Conservation (phyloP, 1,140 invertebrate species). For the Drosophila grimshawi region DNA sequence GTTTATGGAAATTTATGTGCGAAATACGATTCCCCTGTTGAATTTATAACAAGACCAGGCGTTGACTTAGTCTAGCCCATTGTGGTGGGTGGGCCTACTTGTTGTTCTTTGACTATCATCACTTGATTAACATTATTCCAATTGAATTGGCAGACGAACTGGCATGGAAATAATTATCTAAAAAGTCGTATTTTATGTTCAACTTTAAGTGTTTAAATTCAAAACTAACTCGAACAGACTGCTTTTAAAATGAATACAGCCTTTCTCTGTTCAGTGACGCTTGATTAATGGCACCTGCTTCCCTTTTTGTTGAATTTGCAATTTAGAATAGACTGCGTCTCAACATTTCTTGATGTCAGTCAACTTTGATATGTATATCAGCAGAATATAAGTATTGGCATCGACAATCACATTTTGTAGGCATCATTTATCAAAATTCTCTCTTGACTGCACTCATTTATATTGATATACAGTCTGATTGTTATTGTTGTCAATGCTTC, state of each 20-base stretch:
- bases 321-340: too few species aligned
- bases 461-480: background rate
- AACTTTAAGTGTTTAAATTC: slow-evolving; percentile 8
- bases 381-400: background rate
- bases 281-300: too few species aligned
- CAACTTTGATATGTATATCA: too few species aligned
- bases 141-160: slow-evolving; percentile 41
- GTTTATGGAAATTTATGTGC: slow-evolving; percentile 47
- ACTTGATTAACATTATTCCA: slow-evolving; percentile 53
- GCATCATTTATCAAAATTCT: background rate
- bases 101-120: background rate
- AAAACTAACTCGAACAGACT: background rate
- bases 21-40: slow-evolving; percentile 31
- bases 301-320: too few species aligned
- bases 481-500: too few species aligned
- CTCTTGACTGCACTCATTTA: too few species aligned
- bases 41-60: slow-evolving; percentile 50
- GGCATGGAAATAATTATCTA: slow-evolving; percentile 43
- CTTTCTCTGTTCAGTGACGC: background rate
- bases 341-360: too few species aligned
- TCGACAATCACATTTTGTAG: background rate
- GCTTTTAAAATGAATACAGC: background rate
- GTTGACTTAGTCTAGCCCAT: background rate
- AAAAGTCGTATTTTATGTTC: background rate
- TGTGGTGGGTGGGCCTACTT: too few species aligned